Conservation (phyloP, 2,797 vertebrate species). For the Chromobotia macracanthus region DNA sequence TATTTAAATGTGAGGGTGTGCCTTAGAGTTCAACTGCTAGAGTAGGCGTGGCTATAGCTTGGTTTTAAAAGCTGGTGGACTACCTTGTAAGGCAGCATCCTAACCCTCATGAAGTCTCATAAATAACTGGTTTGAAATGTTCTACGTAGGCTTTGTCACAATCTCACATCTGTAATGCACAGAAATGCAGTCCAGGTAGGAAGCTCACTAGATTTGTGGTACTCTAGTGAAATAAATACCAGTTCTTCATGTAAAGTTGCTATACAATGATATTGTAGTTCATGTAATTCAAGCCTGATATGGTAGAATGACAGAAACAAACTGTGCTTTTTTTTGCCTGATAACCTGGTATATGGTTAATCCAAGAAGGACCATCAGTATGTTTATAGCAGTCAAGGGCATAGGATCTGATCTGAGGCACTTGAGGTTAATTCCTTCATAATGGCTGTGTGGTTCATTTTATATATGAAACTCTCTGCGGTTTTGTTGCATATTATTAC, state of each 20-base stretch:
- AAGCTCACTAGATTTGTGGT: not conserved
- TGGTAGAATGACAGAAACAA: too few species aligned
- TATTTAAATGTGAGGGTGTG: constrained; percentile 37
- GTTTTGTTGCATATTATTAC: not conserved
- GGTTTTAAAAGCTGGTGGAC: not conserved
- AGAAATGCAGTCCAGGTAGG: not conserved
- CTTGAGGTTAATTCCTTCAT: not conserved
- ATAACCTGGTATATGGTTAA: constrained; percentile 12
- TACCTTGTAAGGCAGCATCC: not conserved
- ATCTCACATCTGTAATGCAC: not conserved
- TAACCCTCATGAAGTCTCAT: not conserved
- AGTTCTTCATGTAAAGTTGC: not conserved
- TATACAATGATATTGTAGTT: not conserved
- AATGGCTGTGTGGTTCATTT: not conserved
- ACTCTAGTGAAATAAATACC: not conserved
- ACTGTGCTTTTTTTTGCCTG: not conserved
- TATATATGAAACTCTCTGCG: too few species aligned
- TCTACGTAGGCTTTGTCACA: not conserved
- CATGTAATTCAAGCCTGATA: too few species aligned
- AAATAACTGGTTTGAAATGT: too few species aligned
- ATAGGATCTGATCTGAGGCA: not conserved
- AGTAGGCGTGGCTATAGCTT: not conserved
- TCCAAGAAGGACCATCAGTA: not conserved
- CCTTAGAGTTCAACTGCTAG: constrained; percentile 49
- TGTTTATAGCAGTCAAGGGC: constrained; percentile 1